phyloP scores from a whole-genome alignment of 2,797 vertebrate species.

The Setipinna tenuifilis region DNA sequence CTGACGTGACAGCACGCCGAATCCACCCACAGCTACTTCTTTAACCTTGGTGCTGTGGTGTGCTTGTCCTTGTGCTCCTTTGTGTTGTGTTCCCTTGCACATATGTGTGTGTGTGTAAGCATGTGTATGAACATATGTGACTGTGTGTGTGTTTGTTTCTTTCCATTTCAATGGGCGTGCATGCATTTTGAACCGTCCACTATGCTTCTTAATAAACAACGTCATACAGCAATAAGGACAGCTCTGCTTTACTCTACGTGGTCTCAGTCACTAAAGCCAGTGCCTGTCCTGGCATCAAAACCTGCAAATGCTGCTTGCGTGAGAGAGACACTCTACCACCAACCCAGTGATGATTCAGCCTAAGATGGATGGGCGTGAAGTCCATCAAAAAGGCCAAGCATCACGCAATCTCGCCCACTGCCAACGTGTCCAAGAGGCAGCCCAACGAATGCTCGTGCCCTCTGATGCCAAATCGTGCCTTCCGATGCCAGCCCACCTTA shows the following conservation, averaged over 20 bases:
- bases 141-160: neutral
- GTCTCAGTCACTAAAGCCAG: neutral
- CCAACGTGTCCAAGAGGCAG: neutral
- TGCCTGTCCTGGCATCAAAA: neutral
- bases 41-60: neutral
- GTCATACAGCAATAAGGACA: neutral
- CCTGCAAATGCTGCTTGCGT: neutral
- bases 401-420: slow-evolving; percentile 4
- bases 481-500: neutral
- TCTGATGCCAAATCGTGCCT: neutral
- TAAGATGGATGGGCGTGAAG: neutral
- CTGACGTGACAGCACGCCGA: neutral
- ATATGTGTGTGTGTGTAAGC: neutral
- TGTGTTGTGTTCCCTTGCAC: neutral
- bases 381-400: neutral
- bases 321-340: neutral
- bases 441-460: neutral
- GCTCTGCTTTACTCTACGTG: neutral
- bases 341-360: neutral
- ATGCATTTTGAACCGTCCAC: neutral
- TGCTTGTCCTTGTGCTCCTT: neutral
- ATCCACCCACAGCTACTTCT: neutral
- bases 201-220: neutral
- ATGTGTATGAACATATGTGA: neutral
- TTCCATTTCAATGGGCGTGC: neutral